Evolutionary conservation across 53 echinoderm and acorn worm genomes (phyloP).

Genomic region (Pentamera pediparva): DNA sequence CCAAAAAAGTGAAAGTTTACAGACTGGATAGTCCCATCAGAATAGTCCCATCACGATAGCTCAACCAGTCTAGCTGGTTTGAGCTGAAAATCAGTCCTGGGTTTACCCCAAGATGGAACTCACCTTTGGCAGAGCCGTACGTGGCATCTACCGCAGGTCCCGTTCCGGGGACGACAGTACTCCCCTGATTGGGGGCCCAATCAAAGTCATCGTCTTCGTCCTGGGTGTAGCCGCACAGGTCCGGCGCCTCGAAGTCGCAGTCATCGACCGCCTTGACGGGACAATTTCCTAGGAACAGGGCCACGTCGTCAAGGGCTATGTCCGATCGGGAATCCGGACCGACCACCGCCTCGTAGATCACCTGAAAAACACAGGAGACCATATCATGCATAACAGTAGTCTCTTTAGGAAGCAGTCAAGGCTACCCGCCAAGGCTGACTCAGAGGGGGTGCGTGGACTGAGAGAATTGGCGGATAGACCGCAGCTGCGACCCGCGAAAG

Average conservation of each 20-base stretch:
- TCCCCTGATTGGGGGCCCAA: slow-evolving; percentile 43
- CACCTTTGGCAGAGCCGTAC: slow-evolving; percentile 57
- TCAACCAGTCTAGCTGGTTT: too few relatives aligned
- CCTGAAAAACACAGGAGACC: slow-evolving; percentile 16
- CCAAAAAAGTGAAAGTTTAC: too few relatives aligned
- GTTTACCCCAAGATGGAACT: neutral
- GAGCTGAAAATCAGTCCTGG: too few relatives aligned
- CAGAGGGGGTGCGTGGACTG: too few relatives aligned
- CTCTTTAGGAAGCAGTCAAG: neutral
- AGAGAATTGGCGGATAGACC: too few relatives aligned
- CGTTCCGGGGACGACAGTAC: slow-evolving; percentile 29
- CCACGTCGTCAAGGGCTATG: slow-evolving; percentile 52
- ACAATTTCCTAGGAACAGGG: slow-evolving; percentile 19
- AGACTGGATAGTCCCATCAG: too few relatives aligned
- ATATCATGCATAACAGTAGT: neutral
- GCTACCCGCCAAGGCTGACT: neutral
- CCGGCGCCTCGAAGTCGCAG: slow-evolving; percentile 52
- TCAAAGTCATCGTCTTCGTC: slow-evolving; percentile 63
- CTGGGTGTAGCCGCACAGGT: slow-evolving; percentile 49
- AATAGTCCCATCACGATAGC: too few relatives aligned
- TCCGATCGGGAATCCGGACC: slow-evolving; percentile 37
- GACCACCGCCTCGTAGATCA: slow-evolving; percentile 41
- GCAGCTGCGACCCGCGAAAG: too few relatives aligned
- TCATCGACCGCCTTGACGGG: slow-evolving; percentile 27
- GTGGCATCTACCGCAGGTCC: slow-evolving; percentile 75